Conservation (phyloP, 2,797 vertebrate species). For the Botia almorhae region DNA sequence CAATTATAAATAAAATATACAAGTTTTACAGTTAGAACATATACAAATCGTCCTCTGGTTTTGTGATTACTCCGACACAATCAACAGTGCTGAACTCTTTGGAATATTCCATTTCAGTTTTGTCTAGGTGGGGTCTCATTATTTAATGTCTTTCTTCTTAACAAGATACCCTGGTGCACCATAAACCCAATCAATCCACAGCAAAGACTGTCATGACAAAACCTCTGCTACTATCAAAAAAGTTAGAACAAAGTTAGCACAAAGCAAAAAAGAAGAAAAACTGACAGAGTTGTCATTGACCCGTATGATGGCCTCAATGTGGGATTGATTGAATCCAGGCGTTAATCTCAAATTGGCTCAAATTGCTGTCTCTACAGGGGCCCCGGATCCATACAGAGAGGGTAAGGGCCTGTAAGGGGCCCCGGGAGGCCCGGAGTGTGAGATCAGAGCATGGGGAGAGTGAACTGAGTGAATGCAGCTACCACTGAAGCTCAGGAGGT, state of each 20-base stretch:
- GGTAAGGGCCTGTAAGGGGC: constrained; percentile 60
- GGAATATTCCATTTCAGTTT: constrained; percentile 81
- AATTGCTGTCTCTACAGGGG: constrained; percentile 66
- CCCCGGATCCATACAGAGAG: constrained; percentile 47
- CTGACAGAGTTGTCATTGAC: constrained; percentile 63
- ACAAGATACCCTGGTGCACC: constrained; percentile 62
- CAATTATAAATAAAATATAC: constrained; percentile 99
- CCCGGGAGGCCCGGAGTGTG: constrained; percentile 58
- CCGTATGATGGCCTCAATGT: constrained; percentile 61
- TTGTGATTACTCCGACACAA: constrained; percentile 86
- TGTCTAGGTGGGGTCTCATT: constrained; percentile 76
- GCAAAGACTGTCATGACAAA: constrained; percentile 30
- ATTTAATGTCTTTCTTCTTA: constrained; percentile 60
- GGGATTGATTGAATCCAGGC: constrained; percentile 71
- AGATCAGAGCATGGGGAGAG: constrained; percentile 58
- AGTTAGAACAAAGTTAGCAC: constrained; percentile 50
- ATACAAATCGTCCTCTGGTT: constrained; percentile 88
- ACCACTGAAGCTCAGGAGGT: constrained; percentile 65
- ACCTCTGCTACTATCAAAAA: constrained; percentile 24
- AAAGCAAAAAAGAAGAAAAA: constrained; percentile 54
- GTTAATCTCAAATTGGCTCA: constrained; percentile 82
- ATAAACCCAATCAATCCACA: constrained; percentile 60
- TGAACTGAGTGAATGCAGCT: constrained; percentile 35
- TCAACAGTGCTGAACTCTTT: constrained; percentile 93
- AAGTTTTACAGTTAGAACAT: constrained; percentile 99